Evolutionary conservation across 2,113 vertebrate species (phyloP), one percentile per base, ranked within the genome.

Genomic region (Lophotis ruficrista): DNA sequence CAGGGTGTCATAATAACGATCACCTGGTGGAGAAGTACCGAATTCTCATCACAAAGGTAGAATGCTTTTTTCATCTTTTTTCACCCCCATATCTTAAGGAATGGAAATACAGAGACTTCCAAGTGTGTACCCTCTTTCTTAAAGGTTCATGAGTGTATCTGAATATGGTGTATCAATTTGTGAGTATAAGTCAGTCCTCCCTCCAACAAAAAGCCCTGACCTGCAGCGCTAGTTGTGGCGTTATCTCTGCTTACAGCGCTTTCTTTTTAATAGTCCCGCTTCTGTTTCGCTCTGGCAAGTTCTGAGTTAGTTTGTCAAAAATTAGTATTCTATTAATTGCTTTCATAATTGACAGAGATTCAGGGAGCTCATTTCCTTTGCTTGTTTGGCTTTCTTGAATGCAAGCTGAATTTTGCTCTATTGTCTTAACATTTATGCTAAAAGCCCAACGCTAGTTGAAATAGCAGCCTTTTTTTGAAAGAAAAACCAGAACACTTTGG

Each of bases 31-130:
- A 99, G 96, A 99, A 99, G 89, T 99, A 99, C 97, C 98, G 99
- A 48, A 99, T 99, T n/a, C 99, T 99, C 83, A 99, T 99, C 94
- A 99, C 99, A 48, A 99, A 99, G 99, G 99, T 99, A 98, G 97
- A 90, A 2, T 6, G n/a, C 0, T 28, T 30, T 51, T n/a, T 14
- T 3, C 16, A 28, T 43, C 54, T 18, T 9, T 4, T 9, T 37
- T 10, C 7, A 3, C 5, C 7, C 6, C 12, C 2, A 0, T 27
- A 17, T 31, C 24, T 23, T 24, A 35, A 56, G 45, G 43, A 51
- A 14, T 8, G 24, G 70, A 38, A 35, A 6, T 30, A 1, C 6
- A 4, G 65, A 24, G 28, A 28, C 10, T 50, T 48, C 16, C 0
- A 2, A 22, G 47, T 2, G 11, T 12, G 2, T 11, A 1, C 10